Base-by-base conservation (phyloP, 2,888 invertebrate genomes). In the Diabrotica balteata region DNA sequence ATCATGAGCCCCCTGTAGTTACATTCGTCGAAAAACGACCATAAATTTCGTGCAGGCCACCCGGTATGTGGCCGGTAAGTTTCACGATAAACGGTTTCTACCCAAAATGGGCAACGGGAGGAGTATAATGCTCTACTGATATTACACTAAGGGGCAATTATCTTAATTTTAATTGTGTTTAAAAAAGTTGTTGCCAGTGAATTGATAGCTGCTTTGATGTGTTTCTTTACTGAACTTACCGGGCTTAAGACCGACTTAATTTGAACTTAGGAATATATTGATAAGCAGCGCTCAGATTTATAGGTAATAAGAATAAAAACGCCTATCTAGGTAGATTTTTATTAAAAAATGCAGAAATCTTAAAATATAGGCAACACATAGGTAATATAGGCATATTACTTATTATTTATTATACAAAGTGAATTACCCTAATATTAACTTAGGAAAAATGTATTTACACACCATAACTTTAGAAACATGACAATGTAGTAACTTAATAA, bases 151-250 rank as follows among this genome's bases (percentile, higher is more conserved):
- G n/a, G 6, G 47, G 49, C 51, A 59, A 63, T 67, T 67, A 67
- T 60, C 67, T 67, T 67, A 59, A 63, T 63, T 67, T 67, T 63
- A 59, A 63, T 63, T 63, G 67, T 67, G 22, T 53, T 63, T 11
- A 43, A 67, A 67, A 54, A 63, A 59, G 59, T 43, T 51, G 63
- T 43, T n/a, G 8, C 43, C n/a, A 54, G 43, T 43, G 11, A n/a
- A 10, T n/a, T n/a, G 7, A 5, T 32, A 32, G 32, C 32, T 32
- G n/a, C 7, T 54, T n/a, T 11, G 49, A n/a, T 54, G 10, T 7
- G 52, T 42, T 53, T 8, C 2, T 32, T 52, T 53, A 43, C 53
- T 7, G 32, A 42, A 10, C 8, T 42, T 43, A 54, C 42, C 43
- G 43, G 54, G 43, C 32, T 7, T 54, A 11, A 43, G 43, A 54